These are phyloP conservation scores for Ricordea florida DNA, from an alignment of 92 coral and sea anemone genomes.

Conservation along the genomic window DNA sequence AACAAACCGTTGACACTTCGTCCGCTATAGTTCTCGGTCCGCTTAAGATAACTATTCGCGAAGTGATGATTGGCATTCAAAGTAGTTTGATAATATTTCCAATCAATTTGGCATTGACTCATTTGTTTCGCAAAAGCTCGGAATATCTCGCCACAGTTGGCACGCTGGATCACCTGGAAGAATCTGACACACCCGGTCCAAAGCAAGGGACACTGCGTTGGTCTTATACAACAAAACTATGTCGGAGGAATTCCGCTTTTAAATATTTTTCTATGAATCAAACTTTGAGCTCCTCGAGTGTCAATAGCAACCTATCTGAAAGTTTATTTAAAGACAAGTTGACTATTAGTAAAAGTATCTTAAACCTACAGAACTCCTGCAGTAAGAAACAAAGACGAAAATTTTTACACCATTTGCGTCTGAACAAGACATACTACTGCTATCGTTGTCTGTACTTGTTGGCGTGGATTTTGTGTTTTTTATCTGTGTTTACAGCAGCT, in stretches of 20 bases:
- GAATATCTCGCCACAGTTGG: slow-evolving; percentile 3
- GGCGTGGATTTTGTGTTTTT: slow-evolving; percentile 69
- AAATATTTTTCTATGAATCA: neutral
- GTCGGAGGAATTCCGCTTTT: neutral
- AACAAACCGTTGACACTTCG: slow-evolving; percentile 43
- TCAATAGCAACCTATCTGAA: neutral
- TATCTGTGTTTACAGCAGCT: slow-evolving; percentile 47
- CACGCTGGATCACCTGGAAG: neutral
- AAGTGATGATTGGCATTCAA: slow-evolving; percentile 82
- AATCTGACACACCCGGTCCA: neutral
- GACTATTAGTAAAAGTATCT: neutral
- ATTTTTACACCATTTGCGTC: too few species aligned
- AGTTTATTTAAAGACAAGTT: neutral
- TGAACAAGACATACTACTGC: neutral
- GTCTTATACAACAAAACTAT: neutral
- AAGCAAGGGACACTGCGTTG: neutral
- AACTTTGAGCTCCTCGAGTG: neutral
- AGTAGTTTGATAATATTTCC: slow-evolving; percentile 88
- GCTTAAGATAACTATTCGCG: slow-evolving; percentile 67
- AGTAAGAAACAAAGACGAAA: neutral
- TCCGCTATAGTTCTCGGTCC: slow-evolving; percentile 85
- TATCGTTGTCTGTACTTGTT: slow-evolving; percentile 38
- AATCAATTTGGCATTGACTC: slow-evolving; percentile 69
- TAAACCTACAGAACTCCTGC: neutral
- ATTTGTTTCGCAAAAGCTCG: slow-evolving; percentile 73